Base-by-base conservation (phyloP, 1,140 invertebrate species). In the Teleogryllus occipitalis region DNA sequence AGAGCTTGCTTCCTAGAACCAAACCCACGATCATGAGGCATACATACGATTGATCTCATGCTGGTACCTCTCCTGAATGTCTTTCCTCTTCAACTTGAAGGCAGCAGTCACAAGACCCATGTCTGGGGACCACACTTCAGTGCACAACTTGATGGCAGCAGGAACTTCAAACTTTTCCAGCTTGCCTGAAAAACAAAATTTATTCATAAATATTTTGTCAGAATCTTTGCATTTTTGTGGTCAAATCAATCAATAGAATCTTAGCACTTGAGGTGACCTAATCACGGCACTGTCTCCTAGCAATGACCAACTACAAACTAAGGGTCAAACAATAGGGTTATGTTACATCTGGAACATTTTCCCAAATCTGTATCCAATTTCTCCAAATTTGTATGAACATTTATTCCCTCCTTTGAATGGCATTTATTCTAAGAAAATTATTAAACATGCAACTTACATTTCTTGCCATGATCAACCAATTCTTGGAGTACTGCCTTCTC, bases 31-130 rank as follows among this genome's bases (percentile, higher is more conserved):
- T 95, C 93, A 95, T 89, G 93, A 95, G 80, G 93, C 92, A 86
- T 98, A 99, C 95, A 98, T 97, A 81, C 92, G 88, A 84, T 95
- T 94, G 83, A 99, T 96, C 85, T 97, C 94, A 79, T 92, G 89
- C 85, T 96, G 91, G 88, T 98, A 99, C 83, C 92, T 90, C 80
- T 97, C 94, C 86, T 98, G 95, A 80, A 99, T 97, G 83, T 96
- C 94, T 90, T 97, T 98, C 82, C 98, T 90, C 87, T 98, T 98
- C 82, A 99, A 89, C 88, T 99, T 99, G 86, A 98, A 96, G 74
- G 98, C 97, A 82, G 98, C 98, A 18, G 98, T 99, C 0, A 96
- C 96, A n/a, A 99, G 90, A 72, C 97, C 97, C 90, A 94, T 95
- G 85, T 98, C 97, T 0, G 97, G 97, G 0, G 96, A 96, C 98